These are phyloP conservation scores for Vimba vimba DNA, from an alignment of 2,113 vertebrate genomes.

Conservation along the genomic window DNA sequence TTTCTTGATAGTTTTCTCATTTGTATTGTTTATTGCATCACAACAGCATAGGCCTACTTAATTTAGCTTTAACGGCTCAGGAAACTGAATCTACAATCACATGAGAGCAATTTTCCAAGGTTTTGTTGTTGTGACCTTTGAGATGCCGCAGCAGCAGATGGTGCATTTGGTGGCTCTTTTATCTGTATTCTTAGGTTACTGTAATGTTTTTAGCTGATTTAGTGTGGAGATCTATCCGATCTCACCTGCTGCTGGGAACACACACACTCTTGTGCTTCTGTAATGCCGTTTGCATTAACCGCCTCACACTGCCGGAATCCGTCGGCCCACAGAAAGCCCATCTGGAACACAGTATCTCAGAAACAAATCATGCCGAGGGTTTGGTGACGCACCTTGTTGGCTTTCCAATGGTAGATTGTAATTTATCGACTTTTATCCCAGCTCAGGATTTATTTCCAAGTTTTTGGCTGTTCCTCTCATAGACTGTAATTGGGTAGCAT, in stretches of 20 bases:
- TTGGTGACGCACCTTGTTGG: constrained; percentile 43
- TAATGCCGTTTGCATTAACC: constrained; percentile 38
- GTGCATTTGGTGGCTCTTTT: neutral
- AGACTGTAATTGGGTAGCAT: constrained; percentile 52
- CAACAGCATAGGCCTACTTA: no score
- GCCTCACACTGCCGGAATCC: constrained; percentile 13
- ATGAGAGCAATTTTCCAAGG: neutral
- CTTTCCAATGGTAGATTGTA: constrained; percentile 55
- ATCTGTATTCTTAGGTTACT: neutral
- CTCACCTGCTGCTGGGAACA: neutral
- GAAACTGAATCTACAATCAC: neutral
- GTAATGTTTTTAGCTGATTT: neutral
- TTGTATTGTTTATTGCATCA: neutral
- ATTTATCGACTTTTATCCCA: constrained; percentile 51
- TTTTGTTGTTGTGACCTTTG: neutral
- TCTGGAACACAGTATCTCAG: constrained; percentile 44
- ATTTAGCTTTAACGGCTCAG: neutral
- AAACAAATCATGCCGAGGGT: constrained; percentile 50
- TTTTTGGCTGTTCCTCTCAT: constrained; percentile 48
- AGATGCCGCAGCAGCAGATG: neutral
- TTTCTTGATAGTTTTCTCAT: neutral
- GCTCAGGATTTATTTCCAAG: constrained; percentile 55
- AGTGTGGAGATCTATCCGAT: neutral
- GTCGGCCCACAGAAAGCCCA: constrained; percentile 4
- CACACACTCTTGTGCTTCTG: neutral